Evolutionary conservation across 2,797 vertebrate species (phyloP).

Genomic region (Tauraco hartlaubi): DNA sequence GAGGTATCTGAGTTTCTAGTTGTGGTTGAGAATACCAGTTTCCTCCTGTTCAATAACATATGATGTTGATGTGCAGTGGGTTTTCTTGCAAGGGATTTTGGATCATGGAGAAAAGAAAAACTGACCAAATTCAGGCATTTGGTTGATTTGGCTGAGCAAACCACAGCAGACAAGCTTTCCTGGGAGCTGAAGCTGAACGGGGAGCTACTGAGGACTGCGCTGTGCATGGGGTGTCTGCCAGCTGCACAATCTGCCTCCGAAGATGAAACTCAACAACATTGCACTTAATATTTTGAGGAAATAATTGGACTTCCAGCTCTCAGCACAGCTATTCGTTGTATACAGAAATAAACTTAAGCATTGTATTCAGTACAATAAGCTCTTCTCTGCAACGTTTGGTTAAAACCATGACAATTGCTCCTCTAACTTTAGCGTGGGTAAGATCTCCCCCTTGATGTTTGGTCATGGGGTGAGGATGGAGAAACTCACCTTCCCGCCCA

Average conservation of each 20-base stretch:
- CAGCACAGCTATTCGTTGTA: not conserved
- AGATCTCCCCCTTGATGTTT: not conserved
- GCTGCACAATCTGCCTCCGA: not conserved
- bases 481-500: rapidly evolving
- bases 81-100: not conserved
- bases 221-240: rapidly evolving
- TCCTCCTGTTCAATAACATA: not conserved
- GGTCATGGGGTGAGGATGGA: not conserved
- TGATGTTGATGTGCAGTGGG: too few relatives aligned
- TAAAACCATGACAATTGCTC: not conserved
- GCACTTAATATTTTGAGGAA: not conserved
- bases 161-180: not conserved
- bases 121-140: not conserved
- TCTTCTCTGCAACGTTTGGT: not conserved
- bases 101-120: not conserved
- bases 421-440: not conserved
- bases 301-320: not conserved
- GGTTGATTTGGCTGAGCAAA: not conserved
- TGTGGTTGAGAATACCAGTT: not conserved
- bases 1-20: not conserved
- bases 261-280: not conserved
- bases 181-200: not conserved
- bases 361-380: not conserved
- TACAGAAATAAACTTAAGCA: not conserved
- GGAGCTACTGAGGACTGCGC: not conserved